A percentile compares a stretch with the other conserved stretches of the same genome.
Conservation (phyloP, 1,140 invertebrate species). For the Leptinotarsa defecta region DNA sequence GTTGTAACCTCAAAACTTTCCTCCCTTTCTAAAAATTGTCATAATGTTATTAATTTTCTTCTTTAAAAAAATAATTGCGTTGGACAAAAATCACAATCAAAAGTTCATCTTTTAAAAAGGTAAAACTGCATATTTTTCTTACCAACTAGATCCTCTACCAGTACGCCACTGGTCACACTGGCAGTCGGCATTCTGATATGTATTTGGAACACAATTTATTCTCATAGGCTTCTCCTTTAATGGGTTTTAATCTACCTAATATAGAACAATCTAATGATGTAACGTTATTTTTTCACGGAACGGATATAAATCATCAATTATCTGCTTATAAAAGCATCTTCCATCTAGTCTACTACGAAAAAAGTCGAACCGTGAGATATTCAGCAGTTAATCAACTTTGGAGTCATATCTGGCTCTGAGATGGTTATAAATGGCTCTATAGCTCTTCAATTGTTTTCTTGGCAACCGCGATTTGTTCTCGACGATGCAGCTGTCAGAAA, state of each 20-base stretch:
- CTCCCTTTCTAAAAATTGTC: too few relatives aligned
- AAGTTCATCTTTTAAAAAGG: background rate
- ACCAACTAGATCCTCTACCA: background rate
- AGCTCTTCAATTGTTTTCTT: conserved; percentile 18
- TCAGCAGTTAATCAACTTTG: background rate
- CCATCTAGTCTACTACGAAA: background rate
- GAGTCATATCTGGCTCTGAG: conserved; percentile 15
- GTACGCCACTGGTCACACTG: background rate
- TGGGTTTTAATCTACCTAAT: background rate
- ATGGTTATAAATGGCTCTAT: conserved; percentile 14
- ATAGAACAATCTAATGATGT: background rate
- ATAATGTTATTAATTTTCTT: background rate
- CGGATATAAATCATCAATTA: conserved; percentile 3
- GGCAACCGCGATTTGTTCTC: conserved; percentile 7
- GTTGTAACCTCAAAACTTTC: too few relatives aligned
- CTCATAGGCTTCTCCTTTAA: background rate
- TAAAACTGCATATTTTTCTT: background rate
- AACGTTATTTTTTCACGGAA: background rate
- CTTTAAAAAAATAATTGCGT: too few relatives aligned
- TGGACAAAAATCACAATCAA: too few relatives aligned
- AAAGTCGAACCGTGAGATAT: conserved; percentile 13
- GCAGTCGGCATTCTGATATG: background rate
- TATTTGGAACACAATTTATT: conserved; percentile 7
- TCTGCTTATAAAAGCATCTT: background rate
- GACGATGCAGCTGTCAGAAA: conserved; percentile 7